Conservation (phyloP, 2,113 vertebrate species). For the Phylloscopus whistleri region DNA sequence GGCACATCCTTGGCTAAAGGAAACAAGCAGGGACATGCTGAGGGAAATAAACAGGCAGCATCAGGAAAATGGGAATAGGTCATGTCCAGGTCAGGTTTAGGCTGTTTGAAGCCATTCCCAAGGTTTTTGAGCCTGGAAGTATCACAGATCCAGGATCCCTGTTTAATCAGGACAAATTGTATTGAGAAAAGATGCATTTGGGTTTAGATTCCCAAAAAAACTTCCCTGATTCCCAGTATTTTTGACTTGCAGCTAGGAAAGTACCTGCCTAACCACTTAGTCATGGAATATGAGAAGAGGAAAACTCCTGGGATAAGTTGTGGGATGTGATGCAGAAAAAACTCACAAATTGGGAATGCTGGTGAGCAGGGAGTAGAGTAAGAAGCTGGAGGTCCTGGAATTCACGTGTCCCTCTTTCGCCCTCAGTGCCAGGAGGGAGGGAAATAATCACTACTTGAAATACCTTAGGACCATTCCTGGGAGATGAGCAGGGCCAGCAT, state of each 20-base stretch:
- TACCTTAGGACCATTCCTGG: neutral
- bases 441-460: neutral
- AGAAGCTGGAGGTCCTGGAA: neutral
- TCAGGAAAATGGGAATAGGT: neutral
- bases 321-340: neutral
- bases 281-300: neutral
- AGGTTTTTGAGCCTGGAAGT: neutral
- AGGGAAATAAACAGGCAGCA: neutral
- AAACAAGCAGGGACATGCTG: neutral
- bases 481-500: neutral
- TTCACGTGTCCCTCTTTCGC: neutral
- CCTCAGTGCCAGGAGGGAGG: neutral
- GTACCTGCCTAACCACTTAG: neutral
- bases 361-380: too few species aligned
- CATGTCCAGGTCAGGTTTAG: neutral
- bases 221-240: neutral
- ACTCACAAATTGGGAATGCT: fast-evolving
- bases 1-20: neutral
- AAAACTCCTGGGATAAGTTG: neutral
- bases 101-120: neutral
- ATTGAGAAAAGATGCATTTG: neutral
- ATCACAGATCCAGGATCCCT: neutral
- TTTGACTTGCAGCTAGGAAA: neutral
- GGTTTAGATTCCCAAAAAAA: neutral
- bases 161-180: neutral